Conservation (phyloP, 2,113 vertebrate species). For the Leptosomus discolor region DNA sequence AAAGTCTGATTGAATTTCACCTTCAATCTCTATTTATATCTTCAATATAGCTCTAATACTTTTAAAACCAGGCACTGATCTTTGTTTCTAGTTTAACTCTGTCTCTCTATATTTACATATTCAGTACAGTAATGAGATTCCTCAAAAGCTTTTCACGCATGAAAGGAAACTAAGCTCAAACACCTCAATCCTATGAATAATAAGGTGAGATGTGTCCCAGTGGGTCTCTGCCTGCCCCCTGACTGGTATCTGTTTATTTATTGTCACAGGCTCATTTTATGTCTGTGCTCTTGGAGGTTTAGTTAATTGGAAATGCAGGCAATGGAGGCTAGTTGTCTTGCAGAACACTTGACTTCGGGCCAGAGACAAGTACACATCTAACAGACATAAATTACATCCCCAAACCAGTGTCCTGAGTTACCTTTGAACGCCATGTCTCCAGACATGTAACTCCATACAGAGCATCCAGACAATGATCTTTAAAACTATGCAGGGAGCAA, state of each 20-base stretch:
- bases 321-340: not conserved
- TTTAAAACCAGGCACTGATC: not conserved
- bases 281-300: not conserved
- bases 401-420: not conserved
- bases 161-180: slow-evolving; percentile 18
- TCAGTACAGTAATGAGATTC: slow-evolving; percentile 18
- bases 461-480: not conserved
- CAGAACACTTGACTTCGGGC: not conserved
- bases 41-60: not conserved
- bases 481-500: not conserved
- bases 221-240: not conserved
- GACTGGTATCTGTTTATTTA: not conserved
- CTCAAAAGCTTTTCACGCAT: slow-evolving; percentile 38
- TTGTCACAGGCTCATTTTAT: not conserved
- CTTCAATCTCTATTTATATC: not conserved
- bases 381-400: not conserved
- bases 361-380: not conserved
- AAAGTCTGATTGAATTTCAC: not conserved
- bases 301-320: not conserved
- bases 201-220: not conserved
- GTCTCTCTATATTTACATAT: not conserved
- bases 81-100: not conserved
- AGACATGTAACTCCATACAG: accelerated
- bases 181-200: not conserved
- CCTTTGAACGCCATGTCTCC: not conserved